Conservation (phyloP, 2,888 invertebrate species). For the Hydrotaea cyrtoneurina region DNA sequence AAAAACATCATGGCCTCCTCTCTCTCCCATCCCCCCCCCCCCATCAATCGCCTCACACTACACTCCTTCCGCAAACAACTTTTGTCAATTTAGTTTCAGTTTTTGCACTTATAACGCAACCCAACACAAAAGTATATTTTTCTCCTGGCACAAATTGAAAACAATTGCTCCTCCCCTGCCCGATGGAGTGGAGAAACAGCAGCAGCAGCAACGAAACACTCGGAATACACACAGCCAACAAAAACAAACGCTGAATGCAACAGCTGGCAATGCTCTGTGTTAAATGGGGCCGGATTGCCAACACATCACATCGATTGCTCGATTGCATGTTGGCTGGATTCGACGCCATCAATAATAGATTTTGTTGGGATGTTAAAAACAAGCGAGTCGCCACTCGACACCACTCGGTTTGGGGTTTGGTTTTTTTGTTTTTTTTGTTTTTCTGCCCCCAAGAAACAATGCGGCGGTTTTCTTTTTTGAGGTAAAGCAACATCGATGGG, state of each 20-base stretch:
- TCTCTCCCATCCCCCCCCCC: background rate
- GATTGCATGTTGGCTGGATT: constrained; percentile 39
- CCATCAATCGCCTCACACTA: background rate
- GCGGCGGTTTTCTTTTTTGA: constrained; percentile 48
- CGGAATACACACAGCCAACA: background rate
- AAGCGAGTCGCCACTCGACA: constrained; percentile 7
- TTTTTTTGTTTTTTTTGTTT: constrained; percentile 4
- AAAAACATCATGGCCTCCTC: background rate
- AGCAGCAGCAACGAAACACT: background rate
- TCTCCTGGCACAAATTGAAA: constrained; percentile 40
- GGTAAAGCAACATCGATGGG: constrained; percentile 36
- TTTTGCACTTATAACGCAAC: background rate
- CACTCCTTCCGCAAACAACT: constrained; percentile 25
- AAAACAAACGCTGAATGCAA: constrained; percentile 47
- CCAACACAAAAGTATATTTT: background rate
- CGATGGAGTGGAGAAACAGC: background rate
- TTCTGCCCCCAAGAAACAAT: constrained; percentile 19
- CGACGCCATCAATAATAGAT: constrained; percentile 43
- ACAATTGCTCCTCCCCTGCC: constrained; percentile 1
- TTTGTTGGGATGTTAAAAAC: constrained; percentile 38
- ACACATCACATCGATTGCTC: constrained; percentile 18
- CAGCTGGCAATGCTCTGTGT: constrained; percentile 50
- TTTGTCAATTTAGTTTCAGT: constrained; percentile 33
- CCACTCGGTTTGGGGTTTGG: background rate
- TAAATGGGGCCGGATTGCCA: constrained; percentile 45